Evolutionary conservation across 2,113 vertebrate species (phyloP).

Genomic region (Phalacrocorax carbo): DNA sequence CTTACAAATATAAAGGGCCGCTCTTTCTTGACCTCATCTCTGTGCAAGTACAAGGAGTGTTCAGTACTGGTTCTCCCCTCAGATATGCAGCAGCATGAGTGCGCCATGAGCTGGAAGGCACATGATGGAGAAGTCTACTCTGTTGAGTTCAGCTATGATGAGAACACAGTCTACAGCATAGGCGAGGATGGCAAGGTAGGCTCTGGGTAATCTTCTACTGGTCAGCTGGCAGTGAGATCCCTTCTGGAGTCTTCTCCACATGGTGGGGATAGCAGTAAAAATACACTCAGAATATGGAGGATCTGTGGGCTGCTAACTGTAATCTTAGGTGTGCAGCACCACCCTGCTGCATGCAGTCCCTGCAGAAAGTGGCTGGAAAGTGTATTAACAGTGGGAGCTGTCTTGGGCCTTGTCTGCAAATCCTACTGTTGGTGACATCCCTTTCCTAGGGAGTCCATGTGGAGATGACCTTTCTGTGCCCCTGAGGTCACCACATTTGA

Average conservation of each 20-base stretch:
- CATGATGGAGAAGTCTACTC: conserved; percentile 94
- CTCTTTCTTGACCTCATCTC: not conserved
- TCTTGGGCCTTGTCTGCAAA: not conserved
- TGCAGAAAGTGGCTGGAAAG: not conserved
- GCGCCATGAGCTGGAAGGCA: conserved; percentile 94
- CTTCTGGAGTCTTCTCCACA: not conserved
- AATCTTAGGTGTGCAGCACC: not conserved
- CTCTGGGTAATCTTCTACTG: not conserved
- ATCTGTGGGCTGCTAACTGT: not conserved
- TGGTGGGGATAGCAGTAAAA: not conserved
- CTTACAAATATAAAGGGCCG: not conserved
- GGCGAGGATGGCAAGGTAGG: conserved; percentile 94
- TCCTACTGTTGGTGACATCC: not conserved
- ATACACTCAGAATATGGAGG: not conserved
- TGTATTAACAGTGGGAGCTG: not conserved
- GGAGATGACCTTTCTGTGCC: not conserved
- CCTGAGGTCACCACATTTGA: not conserved
- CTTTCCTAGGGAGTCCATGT: not conserved
- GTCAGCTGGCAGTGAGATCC: not conserved
- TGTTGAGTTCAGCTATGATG: conserved; percentile 96
- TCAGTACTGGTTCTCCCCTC: conserved; percentile 4
- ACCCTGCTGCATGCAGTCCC: not conserved
- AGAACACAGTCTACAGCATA: conserved; percentile 94
- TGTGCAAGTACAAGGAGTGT: not conserved
- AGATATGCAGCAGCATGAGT: conserved; percentile 98